Evolutionary conservation across 2,797 vertebrate species (phyloP).

Genomic region (Poeciliopsis paucimaculata): DNA sequence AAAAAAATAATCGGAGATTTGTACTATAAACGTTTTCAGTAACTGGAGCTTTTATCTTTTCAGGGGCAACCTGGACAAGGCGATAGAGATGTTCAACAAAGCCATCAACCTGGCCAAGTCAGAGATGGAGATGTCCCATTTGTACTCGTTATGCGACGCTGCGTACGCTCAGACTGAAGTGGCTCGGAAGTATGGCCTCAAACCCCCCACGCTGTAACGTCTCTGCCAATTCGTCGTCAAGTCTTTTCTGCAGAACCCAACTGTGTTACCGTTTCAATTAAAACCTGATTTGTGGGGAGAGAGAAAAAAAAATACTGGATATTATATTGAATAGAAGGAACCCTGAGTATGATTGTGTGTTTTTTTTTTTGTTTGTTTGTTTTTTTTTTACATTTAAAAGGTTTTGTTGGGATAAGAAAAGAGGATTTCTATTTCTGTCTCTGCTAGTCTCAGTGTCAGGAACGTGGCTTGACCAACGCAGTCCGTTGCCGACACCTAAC

Average conservation of each 20-base stretch:
- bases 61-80: constrained; percentile 98
- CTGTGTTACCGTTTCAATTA: constrained; percentile 63
- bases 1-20: not conserved
- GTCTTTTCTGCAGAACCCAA: constrained; percentile 62
- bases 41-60: constrained; percentile 30
- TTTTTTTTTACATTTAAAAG: constrained; percentile 52
- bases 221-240: constrained; percentile 34
- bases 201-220: constrained; percentile 92
- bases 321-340: constrained; percentile 21
- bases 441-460: constrained; percentile 5
- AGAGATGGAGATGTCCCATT: constrained; percentile 99
- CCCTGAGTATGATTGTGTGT: constrained; percentile 36
- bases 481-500: constrained; percentile 23
- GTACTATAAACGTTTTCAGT: not conserved
- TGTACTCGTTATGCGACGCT: constrained; percentile 97
- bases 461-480: constrained; percentile 3
- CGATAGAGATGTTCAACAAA: constrained; percentile 99
- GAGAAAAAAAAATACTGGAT: constrained; percentile 33
- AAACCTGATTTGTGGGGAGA: constrained; percentile 56
- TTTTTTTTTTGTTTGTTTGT: constrained; percentile 52
- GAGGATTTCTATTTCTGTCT: constrained; percentile 37
- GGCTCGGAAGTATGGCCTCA: constrained; percentile 97
- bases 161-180: constrained; percentile 99
- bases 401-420: constrained; percentile 24
- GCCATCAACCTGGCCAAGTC: constrained; percentile 99